Evolutionary conservation across 2,888 invertebrate genomes (phyloP).

Genomic region (Reticulitermes lucifugus): DNA sequence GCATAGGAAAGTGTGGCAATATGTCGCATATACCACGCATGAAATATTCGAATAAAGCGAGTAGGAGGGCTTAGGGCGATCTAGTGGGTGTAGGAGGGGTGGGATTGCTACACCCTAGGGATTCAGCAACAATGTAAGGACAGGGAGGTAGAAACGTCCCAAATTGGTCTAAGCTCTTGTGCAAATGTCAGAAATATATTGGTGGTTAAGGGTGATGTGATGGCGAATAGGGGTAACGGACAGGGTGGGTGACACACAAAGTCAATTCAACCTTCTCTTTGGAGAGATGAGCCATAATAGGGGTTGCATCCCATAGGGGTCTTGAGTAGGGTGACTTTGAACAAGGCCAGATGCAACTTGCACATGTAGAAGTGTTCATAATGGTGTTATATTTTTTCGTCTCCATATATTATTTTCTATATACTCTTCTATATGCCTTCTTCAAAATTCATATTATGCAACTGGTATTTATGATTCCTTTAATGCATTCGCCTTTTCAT

Average conservation of each 20-base stretch:
- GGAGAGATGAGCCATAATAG: slow-evolving; percentile 44
- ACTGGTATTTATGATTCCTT: neutral
- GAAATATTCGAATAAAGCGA: neutral
- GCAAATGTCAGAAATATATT: slow-evolving; percentile 51
- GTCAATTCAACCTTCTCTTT: slow-evolving; percentile 46
- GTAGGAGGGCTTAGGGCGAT: neutral
- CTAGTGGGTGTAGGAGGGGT: slow-evolving; percentile 1
- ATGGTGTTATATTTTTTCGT: neutral
- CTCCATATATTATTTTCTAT: neutral
- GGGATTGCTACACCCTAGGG: slow-evolving; percentile 44
- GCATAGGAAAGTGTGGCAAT: neutral
- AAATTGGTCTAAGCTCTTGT: slow-evolving; percentile 46
- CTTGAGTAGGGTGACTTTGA: neutral
- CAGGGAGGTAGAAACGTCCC: slow-evolving; percentile 30
- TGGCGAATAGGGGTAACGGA: slow-evolving; percentile 16
- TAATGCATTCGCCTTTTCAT: neutral
- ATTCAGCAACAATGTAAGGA: slow-evolving; percentile 48
- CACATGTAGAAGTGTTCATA: neutral
- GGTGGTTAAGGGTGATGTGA: slow-evolving; percentile 48
- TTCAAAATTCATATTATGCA: neutral
- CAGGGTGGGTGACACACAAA: slow-evolving; percentile 41
- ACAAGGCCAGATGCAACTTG: slow-evolving; percentile 10
- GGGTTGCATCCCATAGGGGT: slow-evolving; percentile 20
- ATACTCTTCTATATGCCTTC: neutral
- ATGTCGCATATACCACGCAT: neutral